Conservation (phyloP, 1,140 invertebrate genomes). For the Radopholus similis region DNA sequence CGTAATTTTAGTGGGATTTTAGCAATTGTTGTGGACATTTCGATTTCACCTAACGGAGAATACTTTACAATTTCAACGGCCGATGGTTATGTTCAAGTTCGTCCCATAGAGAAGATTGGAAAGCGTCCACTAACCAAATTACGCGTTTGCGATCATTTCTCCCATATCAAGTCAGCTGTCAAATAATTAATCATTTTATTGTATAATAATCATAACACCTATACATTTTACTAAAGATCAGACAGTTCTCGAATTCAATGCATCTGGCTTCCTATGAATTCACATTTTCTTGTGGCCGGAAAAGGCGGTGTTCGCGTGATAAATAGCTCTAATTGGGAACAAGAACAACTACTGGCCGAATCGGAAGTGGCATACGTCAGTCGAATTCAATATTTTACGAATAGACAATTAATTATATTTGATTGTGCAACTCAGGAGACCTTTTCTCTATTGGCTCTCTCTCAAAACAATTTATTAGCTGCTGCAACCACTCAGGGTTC, state of each 20-base stretch:
- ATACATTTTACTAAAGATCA: background rate
- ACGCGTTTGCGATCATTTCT: constrained; percentile 3
- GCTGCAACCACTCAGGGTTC: background rate
- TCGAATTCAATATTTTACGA: background rate
- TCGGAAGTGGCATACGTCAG: constrained; percentile 7
- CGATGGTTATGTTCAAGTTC: constrained; percentile 14
- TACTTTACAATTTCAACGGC: constrained; percentile 9
- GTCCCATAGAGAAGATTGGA: background rate
- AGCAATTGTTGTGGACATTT: constrained; percentile 7
- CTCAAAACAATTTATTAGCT: background rate
- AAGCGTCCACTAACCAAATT: background rate
- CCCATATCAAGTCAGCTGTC: background rate
- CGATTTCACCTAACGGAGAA: constrained; percentile 8
- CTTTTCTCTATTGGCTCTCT: constrained; percentile 8
- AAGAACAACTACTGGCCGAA: constrained; percentile 1
- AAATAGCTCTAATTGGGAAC: constrained; percentile 1
- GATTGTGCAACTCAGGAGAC: background rate
- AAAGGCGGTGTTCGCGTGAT: constrained; percentile 1
- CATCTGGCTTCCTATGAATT: background rate
- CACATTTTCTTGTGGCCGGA: background rate
- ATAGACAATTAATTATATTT: background rate
- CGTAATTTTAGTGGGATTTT: background rate
- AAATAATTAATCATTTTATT: background rate
- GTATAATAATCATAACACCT: no score
- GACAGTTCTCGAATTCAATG: constrained; percentile 9